Percentiles rank a stretch among this genome's conserved stretches.
Conservation (phyloP, 2,888 invertebrate species). For the Heliconius sara region DNA sequence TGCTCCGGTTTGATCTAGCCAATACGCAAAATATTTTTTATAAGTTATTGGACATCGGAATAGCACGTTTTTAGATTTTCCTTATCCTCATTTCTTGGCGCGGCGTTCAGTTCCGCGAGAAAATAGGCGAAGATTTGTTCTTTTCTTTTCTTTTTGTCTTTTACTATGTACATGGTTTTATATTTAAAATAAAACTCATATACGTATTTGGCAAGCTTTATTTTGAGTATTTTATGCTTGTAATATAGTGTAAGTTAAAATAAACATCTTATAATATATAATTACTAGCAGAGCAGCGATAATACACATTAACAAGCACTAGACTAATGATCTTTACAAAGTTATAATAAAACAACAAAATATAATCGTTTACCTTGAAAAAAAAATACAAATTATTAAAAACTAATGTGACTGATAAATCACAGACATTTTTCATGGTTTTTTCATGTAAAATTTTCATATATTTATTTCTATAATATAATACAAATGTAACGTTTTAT, state of each 20-base stretch:
- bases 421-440: background rate
- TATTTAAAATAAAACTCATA: slow-evolving; percentile 42
- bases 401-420: background rate
- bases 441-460: background rate
- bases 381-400: background rate
- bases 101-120: too few relatives aligned
- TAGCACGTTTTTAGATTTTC: too few relatives aligned
- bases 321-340: background rate
- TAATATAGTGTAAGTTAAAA: slow-evolving; percentile 40
- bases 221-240: slow-evolving; percentile 49
- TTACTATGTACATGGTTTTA: background rate
- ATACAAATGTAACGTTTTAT: slow-evolving; percentile 1
- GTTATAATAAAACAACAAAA: background rate
- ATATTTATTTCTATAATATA: background rate
- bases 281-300: slow-evolving; percentile 13
- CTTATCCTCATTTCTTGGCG: too few relatives aligned
- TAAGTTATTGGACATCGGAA: too few relatives aligned
- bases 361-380: background rate
- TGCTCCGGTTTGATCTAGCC: too few relatives aligned
- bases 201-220: slow-evolving; percentile 51
- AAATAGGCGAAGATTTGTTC: too few relatives aligned
- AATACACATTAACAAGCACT: slow-evolving; percentile 8
- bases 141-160: too few relatives aligned
- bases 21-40: too few relatives aligned
- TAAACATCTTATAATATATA: slow-evolving; percentile 31